A percentile compares a stretch with the other conserved stretches of the same genome.
These are phyloP conservation scores for Chymomyza amoena DNA, from an alignment of 2,888 invertebrate genomes.

Conservation along the genomic window DNA sequence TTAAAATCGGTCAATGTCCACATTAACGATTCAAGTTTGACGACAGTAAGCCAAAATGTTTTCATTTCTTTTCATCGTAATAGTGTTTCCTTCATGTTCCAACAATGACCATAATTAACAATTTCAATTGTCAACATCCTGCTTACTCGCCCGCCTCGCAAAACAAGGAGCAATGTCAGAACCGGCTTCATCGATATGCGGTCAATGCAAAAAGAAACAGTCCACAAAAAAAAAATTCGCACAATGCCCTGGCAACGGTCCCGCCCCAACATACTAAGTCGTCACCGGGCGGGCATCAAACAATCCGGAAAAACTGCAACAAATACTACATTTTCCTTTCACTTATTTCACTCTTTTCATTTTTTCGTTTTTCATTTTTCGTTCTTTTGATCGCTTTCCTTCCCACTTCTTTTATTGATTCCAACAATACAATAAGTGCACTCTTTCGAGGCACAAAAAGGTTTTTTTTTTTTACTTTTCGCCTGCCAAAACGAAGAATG, in stretches of 20 bases:
- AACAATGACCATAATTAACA: conserved; percentile 48
- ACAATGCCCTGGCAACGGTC: conserved; percentile 7
- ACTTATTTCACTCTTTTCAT: conserved; percentile 35
- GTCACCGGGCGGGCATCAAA: conserved; percentile 22
- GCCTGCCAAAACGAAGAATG: conserved; percentile 37
- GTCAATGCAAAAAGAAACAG: conserved; percentile 14
- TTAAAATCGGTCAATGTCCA: not conserved
- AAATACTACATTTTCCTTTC: conserved; percentile 54
- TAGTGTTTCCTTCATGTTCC: conserved; percentile 26
- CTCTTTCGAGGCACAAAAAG: not conserved
- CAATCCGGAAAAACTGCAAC: conserved; percentile 42
- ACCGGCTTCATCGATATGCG: conserved; percentile 13
- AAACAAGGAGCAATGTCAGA: conserved; percentile 9
- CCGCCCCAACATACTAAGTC: not conserved
- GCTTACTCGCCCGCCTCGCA: not conserved
- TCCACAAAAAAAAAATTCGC: not conserved
- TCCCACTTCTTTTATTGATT: conserved; percentile 31
- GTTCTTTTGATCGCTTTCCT: conserved; percentile 28
- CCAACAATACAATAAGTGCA: conserved; percentile 16
- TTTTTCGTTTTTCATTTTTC: conserved; percentile 5
- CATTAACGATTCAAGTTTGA: not conserved
- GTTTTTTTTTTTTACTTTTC: conserved; percentile 33
- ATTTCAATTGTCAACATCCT: conserved; percentile 44
- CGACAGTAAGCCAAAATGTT: not conserved
- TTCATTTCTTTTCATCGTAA: not conserved